Percentiles rank a stretch among this genome's conserved stretches.
Evolutionary conservation across 2,113 vertebrate species (phyloP).

Genomic region (Melanocharis versteri): DNA sequence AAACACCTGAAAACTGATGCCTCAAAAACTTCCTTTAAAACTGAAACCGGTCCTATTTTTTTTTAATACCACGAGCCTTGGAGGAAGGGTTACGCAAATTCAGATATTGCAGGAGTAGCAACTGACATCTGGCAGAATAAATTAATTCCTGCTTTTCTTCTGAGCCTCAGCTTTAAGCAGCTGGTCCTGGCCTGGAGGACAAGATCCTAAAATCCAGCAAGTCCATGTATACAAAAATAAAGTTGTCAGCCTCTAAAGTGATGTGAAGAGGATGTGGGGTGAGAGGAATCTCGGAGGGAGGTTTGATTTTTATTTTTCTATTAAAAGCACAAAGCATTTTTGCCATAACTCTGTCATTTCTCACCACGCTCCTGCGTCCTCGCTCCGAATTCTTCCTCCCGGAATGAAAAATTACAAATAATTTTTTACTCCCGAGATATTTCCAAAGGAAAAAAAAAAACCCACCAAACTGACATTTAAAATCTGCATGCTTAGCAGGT

Average conservation of each 20-base stretch:
- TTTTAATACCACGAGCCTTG: background rate
- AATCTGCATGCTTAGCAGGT: constrained; percentile 17
- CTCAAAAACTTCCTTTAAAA: background rate
- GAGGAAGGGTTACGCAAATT: background rate
- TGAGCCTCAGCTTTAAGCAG: background rate
- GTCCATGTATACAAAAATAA: background rate
- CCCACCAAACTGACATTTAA: background rate
- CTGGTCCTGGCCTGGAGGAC: background rate
- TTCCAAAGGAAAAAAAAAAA: background rate
- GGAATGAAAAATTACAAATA: background rate
- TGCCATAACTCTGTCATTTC: background rate
- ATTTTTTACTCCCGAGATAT: background rate
- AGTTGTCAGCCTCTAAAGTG: background rate
- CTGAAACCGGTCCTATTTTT: background rate
- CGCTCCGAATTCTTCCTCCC: background rate
- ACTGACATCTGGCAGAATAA: background rate
- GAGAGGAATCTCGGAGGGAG: background rate
- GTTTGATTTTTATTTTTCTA: background rate
- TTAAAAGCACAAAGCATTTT: background rate
- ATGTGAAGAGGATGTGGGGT: background rate
- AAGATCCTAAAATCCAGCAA: background rate
- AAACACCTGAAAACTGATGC: background rate
- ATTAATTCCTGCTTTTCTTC: background rate
- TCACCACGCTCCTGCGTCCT: background rate
- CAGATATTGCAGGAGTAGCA: background rate